These are phyloP conservation scores for Dicyrtomina minuta DNA, from an alignment of 2,888 invertebrate species.

Conservation along the genomic window DNA sequence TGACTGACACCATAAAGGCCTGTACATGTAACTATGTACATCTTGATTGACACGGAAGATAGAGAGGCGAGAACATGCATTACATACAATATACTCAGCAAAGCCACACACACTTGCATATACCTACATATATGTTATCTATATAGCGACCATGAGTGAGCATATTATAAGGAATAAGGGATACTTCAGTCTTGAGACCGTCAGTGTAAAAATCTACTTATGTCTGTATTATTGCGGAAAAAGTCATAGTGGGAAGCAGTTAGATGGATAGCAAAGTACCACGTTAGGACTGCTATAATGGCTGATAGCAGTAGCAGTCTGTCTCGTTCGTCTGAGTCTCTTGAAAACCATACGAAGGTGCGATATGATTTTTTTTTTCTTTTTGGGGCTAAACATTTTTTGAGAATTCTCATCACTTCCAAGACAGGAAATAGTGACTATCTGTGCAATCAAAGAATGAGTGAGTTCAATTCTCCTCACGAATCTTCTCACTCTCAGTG, in stretches of 20 bases:
- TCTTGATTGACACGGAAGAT: slow-evolving; percentile 31
- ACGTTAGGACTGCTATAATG: too few species aligned
- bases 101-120: slow-evolving; percentile 7
- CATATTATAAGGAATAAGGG: too few species aligned
- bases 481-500: slow-evolving; percentile 31
- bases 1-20: slow-evolving; percentile 33
- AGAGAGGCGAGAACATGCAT: slow-evolving; percentile 26
- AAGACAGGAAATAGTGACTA: slow-evolving; percentile 40
- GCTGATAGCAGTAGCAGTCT: too few species aligned
- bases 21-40: slow-evolving; percentile 28
- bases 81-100: slow-evolving; percentile 15
- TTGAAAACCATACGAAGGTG: slow-evolving; percentile 13
- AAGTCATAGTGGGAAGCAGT: not conserved
- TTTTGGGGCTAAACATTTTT: slow-evolving; percentile 30
- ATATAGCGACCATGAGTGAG: too few species aligned
- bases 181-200: too few species aligned
- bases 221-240: not conserved
- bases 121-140: too few species aligned
- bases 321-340: too few species aligned
- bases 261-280: too few species aligned
- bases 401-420: slow-evolving; percentile 40
- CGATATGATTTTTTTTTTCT: slow-evolving; percentile 22
- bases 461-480: slow-evolving; percentile 36
- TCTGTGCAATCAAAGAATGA: slow-evolving; percentile 43
- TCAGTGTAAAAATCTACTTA: too few species aligned